A percentile compares a stretch with the other conserved stretches of the same genome.
These are phyloP conservation scores for Nomada fabriciana DNA, from an alignment of 2,888 invertebrate species.

Conservation along the genomic window DNA sequence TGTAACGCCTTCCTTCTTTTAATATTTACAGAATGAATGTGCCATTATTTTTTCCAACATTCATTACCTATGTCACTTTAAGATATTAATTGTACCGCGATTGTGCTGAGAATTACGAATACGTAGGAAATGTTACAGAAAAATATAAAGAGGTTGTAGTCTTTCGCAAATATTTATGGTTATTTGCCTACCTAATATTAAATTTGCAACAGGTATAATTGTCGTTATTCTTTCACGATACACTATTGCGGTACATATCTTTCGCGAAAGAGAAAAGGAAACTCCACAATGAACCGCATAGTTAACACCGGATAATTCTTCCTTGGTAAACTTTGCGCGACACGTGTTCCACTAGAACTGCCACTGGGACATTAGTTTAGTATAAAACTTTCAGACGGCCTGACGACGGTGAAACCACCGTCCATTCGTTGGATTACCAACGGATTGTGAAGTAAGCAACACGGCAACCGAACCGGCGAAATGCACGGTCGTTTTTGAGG, in stretches of 20 bases:
- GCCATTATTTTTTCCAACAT: too few relatives aligned
- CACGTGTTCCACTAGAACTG: constrained; percentile 2
- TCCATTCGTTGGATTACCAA: constrained; percentile 26
- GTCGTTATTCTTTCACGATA: too few relatives aligned
- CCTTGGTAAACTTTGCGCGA: constrained; percentile 6
- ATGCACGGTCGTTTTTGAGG: constrained; percentile 10
- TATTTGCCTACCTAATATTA: too few relatives aligned
- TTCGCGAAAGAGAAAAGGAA: not conserved
- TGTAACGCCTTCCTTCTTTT: not conserved
- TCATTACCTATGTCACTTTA: too few relatives aligned
- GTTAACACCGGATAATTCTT: not conserved
- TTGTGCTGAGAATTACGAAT: too few relatives aligned
- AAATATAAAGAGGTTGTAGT: too few relatives aligned
- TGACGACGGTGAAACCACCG: constrained; percentile 16
- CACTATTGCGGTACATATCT: too few relatives aligned
- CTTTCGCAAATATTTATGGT: too few relatives aligned
- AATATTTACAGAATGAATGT: not conserved
- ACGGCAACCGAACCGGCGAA: constrained; percentile 3
- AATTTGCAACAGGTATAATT: too few relatives aligned
- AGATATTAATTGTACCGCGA: too few relatives aligned
- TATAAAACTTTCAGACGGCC: constrained; percentile 17
- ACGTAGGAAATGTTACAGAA: too few relatives aligned
- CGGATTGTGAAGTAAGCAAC: constrained; percentile 29
- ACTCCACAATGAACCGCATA: not conserved
- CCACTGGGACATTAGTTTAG: constrained; percentile 12